Conservation (phyloP, 2,888 invertebrate species). For the Oxytorus armatus region DNA sequence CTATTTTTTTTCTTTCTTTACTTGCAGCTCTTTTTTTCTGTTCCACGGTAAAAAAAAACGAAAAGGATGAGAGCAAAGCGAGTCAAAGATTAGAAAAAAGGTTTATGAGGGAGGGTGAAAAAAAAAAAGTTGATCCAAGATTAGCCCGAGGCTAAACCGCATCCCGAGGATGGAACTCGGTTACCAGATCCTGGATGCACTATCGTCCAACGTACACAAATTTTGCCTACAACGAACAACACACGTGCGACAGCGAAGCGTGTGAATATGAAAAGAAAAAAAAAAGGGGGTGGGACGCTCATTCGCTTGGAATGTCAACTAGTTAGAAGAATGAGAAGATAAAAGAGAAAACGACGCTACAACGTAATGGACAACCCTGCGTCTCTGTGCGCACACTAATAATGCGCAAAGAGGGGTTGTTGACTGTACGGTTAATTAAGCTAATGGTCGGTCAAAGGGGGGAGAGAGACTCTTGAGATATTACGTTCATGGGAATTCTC, state of each 20-base stretch:
- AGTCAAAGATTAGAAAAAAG: conserved; percentile 51
- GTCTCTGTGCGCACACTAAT: too few relatives aligned
- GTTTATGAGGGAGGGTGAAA: neutral
- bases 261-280: conserved; percentile 14
- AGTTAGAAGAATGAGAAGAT: conserved; percentile 38
- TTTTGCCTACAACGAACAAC: conserved; percentile 67
- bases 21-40: conserved; percentile 17
- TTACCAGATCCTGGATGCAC: conserved; percentile 69
- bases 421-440: conserved; percentile 44
- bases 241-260: conserved; percentile 63
- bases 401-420: conserved; percentile 32
- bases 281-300: conserved; percentile 15
- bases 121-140: conserved; percentile 71
- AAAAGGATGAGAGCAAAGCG: conserved; percentile 24
- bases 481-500: too few relatives aligned
- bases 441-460: conserved; percentile 46
- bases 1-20: neutral
- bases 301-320: conserved; percentile 55
- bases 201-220: conserved; percentile 66
- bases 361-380: too few relatives aligned
- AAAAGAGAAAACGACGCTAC: conserved; percentile 33
- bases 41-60: conserved; percentile 23
- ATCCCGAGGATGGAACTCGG: conserved; percentile 64
- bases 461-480: too few relatives aligned
- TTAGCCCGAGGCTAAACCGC: conserved; percentile 68